Evolutionary conservation across 1,140 invertebrate species (phyloP).

Genomic region (Calephelis virginiensis): DNA sequence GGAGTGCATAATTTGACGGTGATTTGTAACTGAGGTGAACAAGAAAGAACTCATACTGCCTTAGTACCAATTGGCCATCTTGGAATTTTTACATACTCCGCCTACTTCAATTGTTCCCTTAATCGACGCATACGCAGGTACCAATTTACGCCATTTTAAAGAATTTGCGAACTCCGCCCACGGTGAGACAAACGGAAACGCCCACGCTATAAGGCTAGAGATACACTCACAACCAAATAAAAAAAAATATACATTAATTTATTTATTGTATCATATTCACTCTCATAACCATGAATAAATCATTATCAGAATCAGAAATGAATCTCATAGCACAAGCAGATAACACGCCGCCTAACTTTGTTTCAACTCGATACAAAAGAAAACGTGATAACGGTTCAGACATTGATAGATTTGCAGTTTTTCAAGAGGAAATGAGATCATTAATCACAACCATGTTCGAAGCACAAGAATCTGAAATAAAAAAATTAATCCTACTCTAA

Average conservation of each 20-base stretch:
- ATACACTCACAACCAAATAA: not conserved
- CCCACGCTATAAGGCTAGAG: not conserved
- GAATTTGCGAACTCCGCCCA: too few species aligned
- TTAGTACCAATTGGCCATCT: not conserved
- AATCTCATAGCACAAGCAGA: not conserved
- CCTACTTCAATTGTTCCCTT: not conserved
- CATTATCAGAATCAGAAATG: not conserved
- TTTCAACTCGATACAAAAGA: not conserved
- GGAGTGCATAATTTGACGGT: not conserved
- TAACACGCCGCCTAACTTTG: not conserved
- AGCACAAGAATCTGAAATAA: constrained; percentile 2
- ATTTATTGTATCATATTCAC: not conserved
- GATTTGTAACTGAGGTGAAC: not conserved
- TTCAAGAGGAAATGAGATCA: not conserved
- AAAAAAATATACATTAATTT: too few species aligned
- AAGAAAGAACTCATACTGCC: too few species aligned
- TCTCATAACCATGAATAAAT: too few species aligned
- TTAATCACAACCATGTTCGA: not conserved
- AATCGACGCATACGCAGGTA: not conserved
- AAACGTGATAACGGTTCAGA: not conserved
- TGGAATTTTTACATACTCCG: not conserved
- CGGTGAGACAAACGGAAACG: not conserved
- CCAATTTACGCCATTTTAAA: constrained; percentile 2
- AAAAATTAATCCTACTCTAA: not conserved
- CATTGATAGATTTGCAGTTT: not conserved